These are phyloP conservation scores for Clitarchus hookeri DNA, from an alignment of 2,888 invertebrate genomes.

Conservation along the genomic window DNA sequence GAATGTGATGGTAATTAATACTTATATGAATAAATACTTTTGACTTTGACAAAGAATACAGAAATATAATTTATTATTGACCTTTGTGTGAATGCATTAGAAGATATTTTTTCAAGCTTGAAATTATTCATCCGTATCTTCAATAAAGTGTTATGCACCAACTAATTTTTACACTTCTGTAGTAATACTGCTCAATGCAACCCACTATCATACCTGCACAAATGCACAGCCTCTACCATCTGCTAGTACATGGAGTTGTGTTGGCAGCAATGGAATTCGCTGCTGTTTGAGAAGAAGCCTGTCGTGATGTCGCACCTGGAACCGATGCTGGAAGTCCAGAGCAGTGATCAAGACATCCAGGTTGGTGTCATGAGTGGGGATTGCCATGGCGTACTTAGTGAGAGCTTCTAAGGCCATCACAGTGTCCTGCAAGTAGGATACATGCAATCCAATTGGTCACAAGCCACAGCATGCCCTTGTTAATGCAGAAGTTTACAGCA, in stretches of 20 bases:
- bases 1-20: too few relatives aligned
- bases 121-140: too few relatives aligned
- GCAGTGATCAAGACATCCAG: slow-evolving; percentile 56
- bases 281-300: slow-evolving; percentile 57
- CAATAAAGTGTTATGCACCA: too few relatives aligned
- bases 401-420: slow-evolving; percentile 65
- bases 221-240: slow-evolving; percentile 62
- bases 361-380: slow-evolving; percentile 55
- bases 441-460: neutral
- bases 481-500: too few relatives aligned
- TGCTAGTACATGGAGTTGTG: slow-evolving; percentile 55
- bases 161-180: too few relatives aligned
- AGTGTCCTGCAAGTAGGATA: slow-evolving; percentile 58
- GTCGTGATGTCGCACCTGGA: slow-evolving; percentile 56
- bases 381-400: slow-evolving; percentile 59
- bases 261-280: slow-evolving; percentile 55
- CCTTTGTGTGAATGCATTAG: too few relatives aligned
- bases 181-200: too few relatives aligned
- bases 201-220: slow-evolving; percentile 55
- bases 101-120: too few relatives aligned
- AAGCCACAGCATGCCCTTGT: too few relatives aligned
- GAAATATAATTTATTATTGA: too few relatives aligned
- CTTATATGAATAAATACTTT: too few relatives aligned
- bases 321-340: slow-evolving; percentile 53
- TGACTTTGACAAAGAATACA: too few relatives aligned